Percentiles rank a stretch among this genome's conserved stretches.
phyloP scores from a whole-genome alignment of 2,888 invertebrate genomes.

The Pyrrhia umbra region DNA sequence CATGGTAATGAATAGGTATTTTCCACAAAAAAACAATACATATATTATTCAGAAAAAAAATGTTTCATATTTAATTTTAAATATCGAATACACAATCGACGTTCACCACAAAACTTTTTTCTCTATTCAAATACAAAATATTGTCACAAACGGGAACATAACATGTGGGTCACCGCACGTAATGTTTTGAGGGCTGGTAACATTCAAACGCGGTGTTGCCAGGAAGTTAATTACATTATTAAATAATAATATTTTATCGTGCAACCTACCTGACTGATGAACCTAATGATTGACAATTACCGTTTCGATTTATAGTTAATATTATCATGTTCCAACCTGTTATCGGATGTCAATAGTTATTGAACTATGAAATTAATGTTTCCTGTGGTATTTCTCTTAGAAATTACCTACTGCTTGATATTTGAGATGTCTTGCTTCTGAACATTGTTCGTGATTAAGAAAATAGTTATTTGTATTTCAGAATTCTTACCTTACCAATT shows the following conservation, averaged over 20 bases:
- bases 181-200: conserved; percentile 54
- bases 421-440: neutral
- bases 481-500: neutral
- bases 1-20: no score
- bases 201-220: conserved; percentile 54
- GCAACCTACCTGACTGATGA: conserved; percentile 56
- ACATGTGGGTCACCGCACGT: conserved; percentile 44
- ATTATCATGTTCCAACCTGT: neutral
- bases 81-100: conserved; percentile 30
- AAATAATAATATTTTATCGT: conserved; percentile 64
- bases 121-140: conserved; percentile 30
- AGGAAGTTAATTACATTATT: conserved; percentile 61
- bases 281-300: conserved; percentile 64
- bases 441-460: neutral
- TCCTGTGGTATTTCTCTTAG: neutral
- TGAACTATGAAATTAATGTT: conserved; percentile 24
- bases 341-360: conserved; percentile 19
- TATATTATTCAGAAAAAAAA: conserved; percentile 15
- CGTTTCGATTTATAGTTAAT: conserved; percentile 32
- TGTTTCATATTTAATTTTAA: conserved; percentile 28
- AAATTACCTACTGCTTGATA: neutral
- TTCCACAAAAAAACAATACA: neutral
- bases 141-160: conserved; percentile 34
- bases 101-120: conserved; percentile 26
- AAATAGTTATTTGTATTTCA: neutral